Evolutionary conservation across 2,797 vertebrate genomes (phyloP), one percentile per base, ranked within the genome.

Genomic region (Halcyon badia): DNA sequence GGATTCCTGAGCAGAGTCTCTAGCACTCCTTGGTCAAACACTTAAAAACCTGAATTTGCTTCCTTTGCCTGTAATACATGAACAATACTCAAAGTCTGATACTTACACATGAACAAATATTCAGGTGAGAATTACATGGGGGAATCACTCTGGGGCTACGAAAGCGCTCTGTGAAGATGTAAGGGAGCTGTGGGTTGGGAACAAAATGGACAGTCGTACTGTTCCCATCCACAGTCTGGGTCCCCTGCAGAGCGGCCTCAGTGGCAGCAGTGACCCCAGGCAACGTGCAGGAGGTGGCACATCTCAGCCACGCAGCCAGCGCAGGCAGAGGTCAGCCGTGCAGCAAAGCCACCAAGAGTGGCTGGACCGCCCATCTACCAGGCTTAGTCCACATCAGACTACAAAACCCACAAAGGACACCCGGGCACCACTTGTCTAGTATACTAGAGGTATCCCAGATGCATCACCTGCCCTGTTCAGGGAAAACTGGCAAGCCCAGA

Each of bases 371-470:
- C 10, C n/a, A 64, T 18, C 56, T 39, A 26, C 16, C n/a, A 28
- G 56, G n/a, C 7, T 84, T 8, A 28, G 14, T 8, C 39, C 1
- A 1, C 21, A 30, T 9, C 4, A 17, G 13, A 5, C 28, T 46
- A 58, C 71, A 39, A 70, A 48, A 12, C 28, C 24, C 75, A 73
- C 12, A 5, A 4, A 60, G 25, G 26, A 35, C 42, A 49, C 2
- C 1, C 0, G 0, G 57, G 70, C 35, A 72, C 2, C 18, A 2
- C 31, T 33, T 25, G 42, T 1, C 6, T 1, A 3, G 25, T 1
- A 25, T 1, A 6, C n/a, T 33, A 18, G 14, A 1, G 2, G 25
- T 56, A 22, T 7, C 60, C 62, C 64, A 52, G 18, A 49, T 6
- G 16, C 3, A 2, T 28, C 80, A 56, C 6, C 51, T 20, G 60